Percentiles rank a stretch among this genome's conserved stretches.
These are phyloP conservation scores for Diglossa cyanea DNA, from an alignment of 2,797 vertebrate species.

Conservation along the genomic window DNA sequence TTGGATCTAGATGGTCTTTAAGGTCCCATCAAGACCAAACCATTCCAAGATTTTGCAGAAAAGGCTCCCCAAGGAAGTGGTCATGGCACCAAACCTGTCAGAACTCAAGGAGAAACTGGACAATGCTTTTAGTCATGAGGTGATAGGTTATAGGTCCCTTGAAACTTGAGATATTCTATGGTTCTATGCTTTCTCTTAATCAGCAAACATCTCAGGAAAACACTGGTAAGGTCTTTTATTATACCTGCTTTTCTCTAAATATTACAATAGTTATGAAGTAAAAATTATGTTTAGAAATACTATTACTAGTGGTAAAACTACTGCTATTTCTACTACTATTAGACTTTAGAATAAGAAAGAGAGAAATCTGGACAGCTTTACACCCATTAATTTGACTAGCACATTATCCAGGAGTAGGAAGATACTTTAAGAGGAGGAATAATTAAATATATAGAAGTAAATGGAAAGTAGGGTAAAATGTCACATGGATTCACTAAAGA, in stretches of 20 bases:
- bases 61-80: neutral
- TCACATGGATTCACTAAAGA: neutral
- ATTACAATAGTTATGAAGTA: neutral
- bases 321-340: neutral
- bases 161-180: neutral
- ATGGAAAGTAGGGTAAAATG: constrained; percentile 2
- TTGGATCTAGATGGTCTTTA: neutral
- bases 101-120: neutral
- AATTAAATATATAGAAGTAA: constrained; percentile 16
- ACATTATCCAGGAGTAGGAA: neutral
- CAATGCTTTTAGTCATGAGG: fast-evolving
- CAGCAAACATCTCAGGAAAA: neutral
- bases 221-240: neutral
- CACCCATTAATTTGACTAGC: neutral
- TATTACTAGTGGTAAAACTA: neutral
- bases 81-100: neutral
- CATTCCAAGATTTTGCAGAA: neutral
- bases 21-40: neutral
- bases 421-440: neutral
- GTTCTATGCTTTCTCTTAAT: neutral
- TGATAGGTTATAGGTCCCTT: neutral
- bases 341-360: neutral
- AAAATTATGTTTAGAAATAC: neutral
- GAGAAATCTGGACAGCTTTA: neutral
- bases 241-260: neutral